These are phyloP conservation scores for Trachelus tabidus DNA, from an alignment of 2,888 invertebrate species.

Conservation along the genomic window DNA sequence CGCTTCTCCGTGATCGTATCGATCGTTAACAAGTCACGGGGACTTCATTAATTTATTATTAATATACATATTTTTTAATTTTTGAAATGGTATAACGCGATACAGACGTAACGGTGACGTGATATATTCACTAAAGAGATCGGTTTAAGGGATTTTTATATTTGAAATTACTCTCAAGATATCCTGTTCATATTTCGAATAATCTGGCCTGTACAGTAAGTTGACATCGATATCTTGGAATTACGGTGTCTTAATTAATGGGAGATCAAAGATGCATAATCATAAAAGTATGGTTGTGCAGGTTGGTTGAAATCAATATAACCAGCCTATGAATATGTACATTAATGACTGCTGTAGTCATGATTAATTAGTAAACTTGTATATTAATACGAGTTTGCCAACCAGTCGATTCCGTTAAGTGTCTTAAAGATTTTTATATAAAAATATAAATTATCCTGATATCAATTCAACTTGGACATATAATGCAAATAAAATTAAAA, in stretches of 20 bases:
- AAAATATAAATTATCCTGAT: background rate
- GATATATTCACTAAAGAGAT: too few species aligned
- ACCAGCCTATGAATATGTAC: background rate
- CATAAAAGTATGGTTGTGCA: background rate
- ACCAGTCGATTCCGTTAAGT: background rate
- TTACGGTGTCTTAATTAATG: background rate
- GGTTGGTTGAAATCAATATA: background rate
- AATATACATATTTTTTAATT: background rate
- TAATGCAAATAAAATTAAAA: background rate
- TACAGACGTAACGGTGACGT: too few species aligned
- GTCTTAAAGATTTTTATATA: background rate
- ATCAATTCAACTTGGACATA: background rate
- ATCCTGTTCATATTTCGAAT: background rate
- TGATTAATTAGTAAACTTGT: background rate
- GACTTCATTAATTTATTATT: background rate
- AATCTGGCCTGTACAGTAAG: background rate
- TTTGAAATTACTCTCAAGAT: background rate
- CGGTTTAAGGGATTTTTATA: background rate
- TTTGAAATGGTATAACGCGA: too few species aligned
- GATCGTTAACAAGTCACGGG: background rate
- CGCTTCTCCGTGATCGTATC: background rate
- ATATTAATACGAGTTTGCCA: background rate
- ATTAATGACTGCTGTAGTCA: background rate
- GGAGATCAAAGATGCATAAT: background rate
- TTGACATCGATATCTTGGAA: background rate